Evolutionary conservation across 2,888 invertebrate genomes (phyloP), one percentile per base, ranked within the genome.

Genomic region (Eurytoma adleriae): DNA sequence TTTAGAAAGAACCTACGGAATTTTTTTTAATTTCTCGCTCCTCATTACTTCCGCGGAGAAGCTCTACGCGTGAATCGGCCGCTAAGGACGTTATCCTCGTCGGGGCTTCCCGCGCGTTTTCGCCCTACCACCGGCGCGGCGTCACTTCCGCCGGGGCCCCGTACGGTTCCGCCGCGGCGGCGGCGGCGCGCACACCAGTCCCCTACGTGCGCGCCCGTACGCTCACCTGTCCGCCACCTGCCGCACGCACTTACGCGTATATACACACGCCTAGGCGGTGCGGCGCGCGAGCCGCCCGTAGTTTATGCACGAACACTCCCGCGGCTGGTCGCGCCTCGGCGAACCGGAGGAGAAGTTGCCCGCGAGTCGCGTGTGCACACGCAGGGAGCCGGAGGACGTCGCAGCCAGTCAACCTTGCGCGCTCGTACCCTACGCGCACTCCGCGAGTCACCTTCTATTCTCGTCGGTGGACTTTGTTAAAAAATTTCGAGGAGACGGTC

Each of bases 211-310:
- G 84, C 86, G 84, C 83, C n/a, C n/a, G n/a, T n/a, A n/a, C n/a
- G n/a, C n/a, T 89, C 89, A 89, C 88, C 88, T 88, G 88, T 85
- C 84, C 84, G 84, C 84, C 85, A 83, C 85, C 88, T 82, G 83
- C 77, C 77, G 62, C 30, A 40, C 64, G 30, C 30, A 30, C 30
- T 30, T 30, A 30, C 30, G 77, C 85, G 84, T 84, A 80, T 78
- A 84, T 78, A 72, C 84, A 79, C 83, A 54, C 14, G 52, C 54
- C 30, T 30, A 30, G 30, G 30, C 30, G 30, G 30, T 4, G 30
- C 30, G 30, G n/a, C n/a, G n/a, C n/a, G n/a, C n/a, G n/a, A n/a
- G n/a, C n/a, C 30, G 30, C 30, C 30, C 30, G 30, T 30, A 30
- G 30, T 30, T 16, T 20, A 54, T 18, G 24, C 1, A 24, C 4